These are phyloP conservation scores for Hyposoter didymator DNA, from an alignment of 2,888 invertebrate species.

Conservation along the genomic window DNA sequence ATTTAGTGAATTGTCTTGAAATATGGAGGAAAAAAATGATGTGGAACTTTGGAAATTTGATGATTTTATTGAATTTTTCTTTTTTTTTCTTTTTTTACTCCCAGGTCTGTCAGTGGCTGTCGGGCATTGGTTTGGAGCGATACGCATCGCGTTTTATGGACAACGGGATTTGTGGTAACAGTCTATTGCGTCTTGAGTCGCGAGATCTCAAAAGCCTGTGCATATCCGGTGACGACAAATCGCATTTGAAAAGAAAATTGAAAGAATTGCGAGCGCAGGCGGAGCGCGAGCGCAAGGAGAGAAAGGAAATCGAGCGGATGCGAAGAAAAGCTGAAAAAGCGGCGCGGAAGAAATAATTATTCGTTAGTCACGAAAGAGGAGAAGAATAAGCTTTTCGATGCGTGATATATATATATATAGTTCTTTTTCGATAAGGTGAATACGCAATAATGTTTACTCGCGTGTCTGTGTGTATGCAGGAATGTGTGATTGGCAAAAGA, in stretches of 20 bases:
- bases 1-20: background rate
- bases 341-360: slow-evolving; percentile 85
- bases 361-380: slow-evolving; percentile 6
- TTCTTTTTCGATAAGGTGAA: slow-evolving; percentile 58
- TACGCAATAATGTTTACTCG: slow-evolving; percentile 61
- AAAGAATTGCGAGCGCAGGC: slow-evolving; percentile 92
- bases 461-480: slow-evolving; percentile 52
- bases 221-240: slow-evolving; percentile 92
- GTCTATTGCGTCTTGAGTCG: slow-evolving; percentile 94
- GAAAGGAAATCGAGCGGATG: slow-evolving; percentile 93
- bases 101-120: slow-evolving; percentile 97
- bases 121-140: slow-evolving; percentile 92
- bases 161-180: slow-evolving; percentile 94
- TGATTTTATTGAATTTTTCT: background rate
- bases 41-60: background rate
- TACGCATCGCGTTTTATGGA: slow-evolving; percentile 95
- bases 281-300: slow-evolving; percentile 93
- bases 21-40: background rate
- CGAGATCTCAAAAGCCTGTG: slow-evolving; percentile 95
- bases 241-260: slow-evolving; percentile 92
- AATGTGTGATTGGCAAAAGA: background rate
- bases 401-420: slow-evolving; percentile 58
- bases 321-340: slow-evolving; percentile 94
- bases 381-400: slow-evolving; percentile 37
- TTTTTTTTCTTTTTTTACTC: slow-evolving; percentile 55